Base-by-base conservation (phyloP, 2,888 invertebrate species). In the Diaprepes abbreviatus region DNA sequence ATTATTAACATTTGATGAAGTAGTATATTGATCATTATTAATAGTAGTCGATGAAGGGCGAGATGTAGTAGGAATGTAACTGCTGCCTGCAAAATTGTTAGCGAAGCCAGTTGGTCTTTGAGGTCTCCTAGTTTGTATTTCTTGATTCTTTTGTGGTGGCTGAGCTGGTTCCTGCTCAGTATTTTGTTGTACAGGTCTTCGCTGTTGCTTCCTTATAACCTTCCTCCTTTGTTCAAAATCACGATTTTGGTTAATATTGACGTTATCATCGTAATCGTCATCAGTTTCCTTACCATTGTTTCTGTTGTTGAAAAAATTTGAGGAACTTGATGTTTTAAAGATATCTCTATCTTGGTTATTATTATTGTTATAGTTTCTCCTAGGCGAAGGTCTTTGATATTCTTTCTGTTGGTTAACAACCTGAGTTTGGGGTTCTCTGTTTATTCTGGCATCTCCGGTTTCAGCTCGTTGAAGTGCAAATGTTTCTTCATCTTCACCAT, bases 381-480 rank as follows among this genome's bases (percentile, higher is more conserved):
- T 48, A 21, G 66, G 36, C 9, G 66, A 70, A 19, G 64, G 66
- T 66, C 54, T 79, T 69, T 73, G 74, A 69, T 80, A 74, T 54
- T 83, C 82, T 54, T 80, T 80, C 72, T 83, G 81, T 77, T 85
- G 83, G 71, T 86, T 83, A n/a, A 83, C 79, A 1, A 81, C 75
- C 59, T 82, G 78, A 4, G 80, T 73, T 76, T 85, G 82, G 70
- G 84, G 82, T 73, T 85, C 82, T 45, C 80, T 75, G 71, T 82
- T 85, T 10, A 85, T 77, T 43, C 85, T 77, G 2, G 82, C 81
- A 72, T 86, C 86, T 85, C 92, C 85, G 82, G 91, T 84, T 84
- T 92, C 92, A 12, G 92, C 91, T 28, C 91, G 87, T 83, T 92
- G 92, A 54, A 93, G 85, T 78, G 90, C 89, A 82, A 90, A 92